Conservation (phyloP, 1,140 invertebrate genomes). For the Apocrypta bakeri region DNA sequence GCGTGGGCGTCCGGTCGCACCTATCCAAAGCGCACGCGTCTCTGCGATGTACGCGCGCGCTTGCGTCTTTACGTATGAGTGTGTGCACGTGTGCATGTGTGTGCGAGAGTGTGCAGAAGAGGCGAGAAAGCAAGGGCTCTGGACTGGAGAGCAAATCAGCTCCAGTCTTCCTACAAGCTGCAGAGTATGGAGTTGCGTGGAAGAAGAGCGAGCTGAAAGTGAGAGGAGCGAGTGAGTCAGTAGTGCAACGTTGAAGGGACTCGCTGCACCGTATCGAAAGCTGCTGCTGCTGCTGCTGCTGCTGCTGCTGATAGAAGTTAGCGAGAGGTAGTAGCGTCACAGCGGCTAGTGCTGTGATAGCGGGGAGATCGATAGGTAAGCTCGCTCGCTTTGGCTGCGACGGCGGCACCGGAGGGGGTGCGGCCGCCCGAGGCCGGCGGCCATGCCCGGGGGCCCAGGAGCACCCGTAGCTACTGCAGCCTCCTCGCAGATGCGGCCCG, state of each 20-base stretch:
- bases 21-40: not conserved
- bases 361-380: conserved; percentile 40
- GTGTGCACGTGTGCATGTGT: not conserved
- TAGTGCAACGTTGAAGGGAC: conserved; percentile 58
- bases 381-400: conserved; percentile 47
- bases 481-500: conserved; percentile 11
- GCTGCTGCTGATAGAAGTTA: too few species aligned
- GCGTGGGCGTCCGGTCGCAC: not conserved
- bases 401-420: conserved; percentile 64
- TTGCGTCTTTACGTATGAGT: too few species aligned
- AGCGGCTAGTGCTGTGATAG: conserved; percentile 2
- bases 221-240: too few species aligned
- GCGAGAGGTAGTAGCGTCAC: conserved; percentile 49
- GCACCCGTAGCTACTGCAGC: not conserved
- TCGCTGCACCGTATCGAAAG: conserved; percentile 49
- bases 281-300: conserved; percentile 56
- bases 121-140: not conserved
- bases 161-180: not conserved
- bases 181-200: too few species aligned
- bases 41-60: too few species aligned
- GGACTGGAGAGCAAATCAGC: not conserved
- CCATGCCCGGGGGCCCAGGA: conserved; percentile 41
- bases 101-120: not conserved
- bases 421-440: conserved; percentile 57
- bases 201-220: conserved; percentile 19